These are phyloP conservation scores for Teleogryllus oceanicus DNA, from an alignment of 2,888 invertebrate genomes.

Conservation along the genomic window DNA sequence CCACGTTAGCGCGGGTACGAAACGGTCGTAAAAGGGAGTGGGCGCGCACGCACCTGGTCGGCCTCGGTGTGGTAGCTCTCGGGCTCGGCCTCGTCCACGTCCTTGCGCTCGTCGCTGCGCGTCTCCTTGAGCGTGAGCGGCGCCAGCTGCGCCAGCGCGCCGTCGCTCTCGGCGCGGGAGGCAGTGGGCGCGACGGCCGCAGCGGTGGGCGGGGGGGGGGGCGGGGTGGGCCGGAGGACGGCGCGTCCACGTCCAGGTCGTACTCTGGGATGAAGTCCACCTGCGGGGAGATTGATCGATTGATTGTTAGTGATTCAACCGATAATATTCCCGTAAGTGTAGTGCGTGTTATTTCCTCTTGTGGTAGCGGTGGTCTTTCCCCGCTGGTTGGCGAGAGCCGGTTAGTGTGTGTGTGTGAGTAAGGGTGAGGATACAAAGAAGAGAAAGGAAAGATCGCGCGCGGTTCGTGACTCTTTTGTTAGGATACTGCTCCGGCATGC, in stretches of 20 bases:
- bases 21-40: too few relatives aligned
- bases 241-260: conserved; percentile 47
- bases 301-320: too few relatives aligned
- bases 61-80: conserved; percentile 51
- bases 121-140: conserved; percentile 48
- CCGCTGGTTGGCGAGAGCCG: too few relatives aligned
- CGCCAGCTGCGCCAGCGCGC: conserved; percentile 34
- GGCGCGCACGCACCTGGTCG: conserved; percentile 42
- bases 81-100: conserved; percentile 48
- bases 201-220: conserved; percentile 50
- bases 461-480: too few relatives aligned
- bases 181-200: conserved; percentile 51
- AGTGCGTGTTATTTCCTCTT: too few relatives aligned
- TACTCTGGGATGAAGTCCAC: conserved; percentile 52
- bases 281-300: conserved; percentile 38
- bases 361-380: too few relatives aligned
- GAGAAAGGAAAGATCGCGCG: too few relatives aligned
- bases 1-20: too few relatives aligned
- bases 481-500: too few relatives aligned
- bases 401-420: too few relatives aligned
- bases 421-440: too few relatives aligned
- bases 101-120: conserved; percentile 49
- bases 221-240: conserved; percentile 46
- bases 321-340: too few relatives aligned
- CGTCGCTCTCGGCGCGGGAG: conserved; percentile 46